Evolutionary conservation across 2,113 vertebrate species (phyloP).

Genomic region (Scopus umbretta): DNA sequence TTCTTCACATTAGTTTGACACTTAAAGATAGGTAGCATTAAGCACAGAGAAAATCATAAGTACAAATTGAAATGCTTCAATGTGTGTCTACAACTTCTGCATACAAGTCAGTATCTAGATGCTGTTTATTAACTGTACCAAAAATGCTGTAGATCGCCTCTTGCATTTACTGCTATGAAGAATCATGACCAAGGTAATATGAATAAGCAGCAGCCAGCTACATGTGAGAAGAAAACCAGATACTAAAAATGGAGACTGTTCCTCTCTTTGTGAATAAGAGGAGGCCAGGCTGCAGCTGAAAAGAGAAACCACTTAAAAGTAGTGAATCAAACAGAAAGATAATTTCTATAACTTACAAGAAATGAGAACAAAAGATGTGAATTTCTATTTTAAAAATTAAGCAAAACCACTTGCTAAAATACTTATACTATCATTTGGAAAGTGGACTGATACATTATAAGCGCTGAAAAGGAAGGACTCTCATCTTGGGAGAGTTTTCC

Average conservation of each 20-base stretch:
- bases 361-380: neutral
- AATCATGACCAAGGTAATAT: neutral
- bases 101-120: neutral
- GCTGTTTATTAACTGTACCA: neutral
- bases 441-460: neutral
- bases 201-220: neutral
- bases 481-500: neutral
- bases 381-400: neutral
- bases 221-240: neutral
- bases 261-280: neutral
- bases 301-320: neutral
- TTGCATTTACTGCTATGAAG: neutral
- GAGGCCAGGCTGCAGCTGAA: neutral
- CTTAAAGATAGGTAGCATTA: neutral
- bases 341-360: neutral
- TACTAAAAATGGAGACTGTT: neutral
- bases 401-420: neutral
- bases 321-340: neutral
- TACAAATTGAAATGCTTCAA: neutral
- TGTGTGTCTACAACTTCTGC: neutral
- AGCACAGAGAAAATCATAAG: neutral
- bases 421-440: neutral
- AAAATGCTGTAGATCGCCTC: neutral
- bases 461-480: neutral
- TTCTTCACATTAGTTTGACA: neutral